A percentile compares a stretch with the other conserved stretches of the same genome.
Conservation (phyloP, 2,888 invertebrate species). For the Coelopa pilipes region DNA sequence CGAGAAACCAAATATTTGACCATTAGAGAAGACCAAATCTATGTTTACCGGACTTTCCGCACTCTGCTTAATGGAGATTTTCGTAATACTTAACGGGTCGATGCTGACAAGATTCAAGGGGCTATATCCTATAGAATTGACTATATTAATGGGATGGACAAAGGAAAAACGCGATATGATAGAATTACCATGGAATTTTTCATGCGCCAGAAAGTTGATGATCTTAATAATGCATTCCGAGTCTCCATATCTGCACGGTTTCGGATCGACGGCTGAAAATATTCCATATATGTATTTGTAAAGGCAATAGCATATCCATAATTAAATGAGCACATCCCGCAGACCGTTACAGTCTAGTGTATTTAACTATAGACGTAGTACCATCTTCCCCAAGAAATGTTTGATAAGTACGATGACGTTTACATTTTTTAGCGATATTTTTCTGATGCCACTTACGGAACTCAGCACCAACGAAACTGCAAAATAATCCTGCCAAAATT, state of each 20-base stretch:
- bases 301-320: too few relatives aligned
- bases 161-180: too few relatives aligned
- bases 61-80: conserved; percentile 56
- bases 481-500: too few relatives aligned
- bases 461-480: conserved; percentile 34
- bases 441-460: conserved; percentile 50
- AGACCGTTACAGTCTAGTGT: too few relatives aligned
- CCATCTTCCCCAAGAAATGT: too few relatives aligned
- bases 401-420: too few relatives aligned
- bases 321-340: too few relatives aligned
- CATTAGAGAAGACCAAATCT: conserved; percentile 57
- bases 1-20: conserved; percentile 51
- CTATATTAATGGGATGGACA: too few relatives aligned
- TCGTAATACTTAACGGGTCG: conserved; percentile 55
- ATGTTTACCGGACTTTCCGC: conserved; percentile 61
- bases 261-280: conserved; percentile 53
- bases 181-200: conserved; percentile 46
- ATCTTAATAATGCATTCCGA: conserved; percentile 49
- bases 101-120: conserved; percentile 53
- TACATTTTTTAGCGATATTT: too few relatives aligned
- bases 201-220: conserved; percentile 44
- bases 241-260: conserved; percentile 56
- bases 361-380: too few relatives aligned
- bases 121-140: conserved; percentile 47
- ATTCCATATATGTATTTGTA: too few relatives aligned